Evolutionary conservation across 2,888 invertebrate genomes (phyloP).

Genomic region (Allygus modestus): DNA sequence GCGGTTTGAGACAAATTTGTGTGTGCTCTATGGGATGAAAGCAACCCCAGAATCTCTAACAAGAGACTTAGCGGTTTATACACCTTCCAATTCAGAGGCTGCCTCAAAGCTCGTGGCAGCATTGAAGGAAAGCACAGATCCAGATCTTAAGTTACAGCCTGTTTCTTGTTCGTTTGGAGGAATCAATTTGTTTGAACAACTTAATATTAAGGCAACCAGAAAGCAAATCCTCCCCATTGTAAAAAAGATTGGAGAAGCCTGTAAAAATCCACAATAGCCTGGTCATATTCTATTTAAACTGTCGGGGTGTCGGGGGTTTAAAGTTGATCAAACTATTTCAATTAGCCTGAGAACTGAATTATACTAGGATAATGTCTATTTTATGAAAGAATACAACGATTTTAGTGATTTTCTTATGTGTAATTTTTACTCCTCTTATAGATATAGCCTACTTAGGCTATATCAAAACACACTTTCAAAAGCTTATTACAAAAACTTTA

Average conservation of each 20-base stretch:
- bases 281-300: too few species aligned
- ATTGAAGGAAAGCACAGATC: background rate
- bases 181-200: constrained; percentile 14
- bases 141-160: background rate
- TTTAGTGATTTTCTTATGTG: too few species aligned
- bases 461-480: too few species aligned
- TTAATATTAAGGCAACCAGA: constrained; percentile 22
- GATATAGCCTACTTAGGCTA: too few species aligned
- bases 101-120: constrained; percentile 13
- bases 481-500: too few species aligned
- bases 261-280: background rate
- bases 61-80: constrained; percentile 41
- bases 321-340: too few species aligned
- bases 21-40: constrained; percentile 30
- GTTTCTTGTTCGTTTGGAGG: background rate
- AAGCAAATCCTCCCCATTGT: constrained; percentile 32
- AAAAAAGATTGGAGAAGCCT: background rate
- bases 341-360: too few species aligned
- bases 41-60: background rate
- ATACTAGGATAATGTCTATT: too few species aligned
- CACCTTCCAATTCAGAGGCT: background rate
- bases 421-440: too few species aligned
- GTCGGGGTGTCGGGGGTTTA: too few species aligned
- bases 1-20: background rate
- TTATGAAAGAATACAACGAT: too few species aligned